These are phyloP conservation scores for Enteromius mattozi DNA, from an alignment of 2,797 vertebrate species.

Conservation along the genomic window DNA sequence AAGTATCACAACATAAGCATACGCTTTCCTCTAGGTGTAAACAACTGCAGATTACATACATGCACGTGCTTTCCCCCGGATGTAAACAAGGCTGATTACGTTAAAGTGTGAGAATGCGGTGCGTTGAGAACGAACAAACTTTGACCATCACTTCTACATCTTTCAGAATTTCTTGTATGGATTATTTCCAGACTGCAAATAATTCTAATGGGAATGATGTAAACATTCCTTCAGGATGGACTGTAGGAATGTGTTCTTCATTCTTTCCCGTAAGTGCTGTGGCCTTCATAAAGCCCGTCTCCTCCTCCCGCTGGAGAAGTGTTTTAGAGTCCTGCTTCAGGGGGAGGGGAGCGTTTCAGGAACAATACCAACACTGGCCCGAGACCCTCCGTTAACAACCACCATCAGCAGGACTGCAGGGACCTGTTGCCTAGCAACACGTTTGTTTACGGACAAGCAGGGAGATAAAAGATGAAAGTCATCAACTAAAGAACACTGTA, in stretches of 20 bases:
- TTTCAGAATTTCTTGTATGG: neutral
- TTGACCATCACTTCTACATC: neutral
- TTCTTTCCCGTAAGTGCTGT: constrained; percentile 7
- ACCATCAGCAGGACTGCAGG: neutral
- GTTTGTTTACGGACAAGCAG: constrained; percentile 57
- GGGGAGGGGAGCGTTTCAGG: constrained; percentile 15
- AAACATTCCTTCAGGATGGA: neutral
- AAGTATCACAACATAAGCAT: too few relatives aligned
- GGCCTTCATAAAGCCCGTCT: constrained; percentile 11
- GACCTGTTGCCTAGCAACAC: constrained; percentile 50
- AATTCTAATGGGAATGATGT: neutral
- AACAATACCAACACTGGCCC: constrained; percentile 56
- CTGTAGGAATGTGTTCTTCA: constrained; percentile 15
- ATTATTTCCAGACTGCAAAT: neutral
- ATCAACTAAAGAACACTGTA: neutral
- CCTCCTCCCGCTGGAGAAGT: constrained; percentile 2
- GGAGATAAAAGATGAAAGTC: constrained; percentile 25
- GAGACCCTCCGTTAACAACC: constrained; percentile 48
- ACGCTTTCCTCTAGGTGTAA: too few relatives aligned
- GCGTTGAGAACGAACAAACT: too few relatives aligned
- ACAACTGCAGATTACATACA: too few relatives aligned
- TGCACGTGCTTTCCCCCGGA: too few relatives aligned
- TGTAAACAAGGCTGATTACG: too few relatives aligned
- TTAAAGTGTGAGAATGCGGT: too few relatives aligned
- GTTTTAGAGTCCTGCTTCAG: constrained; percentile 6